These are phyloP conservation scores for Heteromurus nitidus DNA, from an alignment of 2,888 invertebrate species.

Conservation along the genomic window DNA sequence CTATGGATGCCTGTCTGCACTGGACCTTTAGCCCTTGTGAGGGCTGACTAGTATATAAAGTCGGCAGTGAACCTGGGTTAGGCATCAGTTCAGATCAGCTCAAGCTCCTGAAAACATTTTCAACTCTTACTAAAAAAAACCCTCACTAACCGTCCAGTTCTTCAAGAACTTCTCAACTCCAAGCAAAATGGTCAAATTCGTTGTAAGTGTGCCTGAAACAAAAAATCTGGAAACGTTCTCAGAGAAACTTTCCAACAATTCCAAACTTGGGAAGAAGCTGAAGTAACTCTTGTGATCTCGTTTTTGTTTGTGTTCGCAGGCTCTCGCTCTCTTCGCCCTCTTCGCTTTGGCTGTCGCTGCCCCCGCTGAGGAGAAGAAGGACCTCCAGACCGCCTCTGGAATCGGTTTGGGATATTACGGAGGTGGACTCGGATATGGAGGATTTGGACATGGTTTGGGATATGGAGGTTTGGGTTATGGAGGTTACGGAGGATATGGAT, in stretches of 20 bases:
- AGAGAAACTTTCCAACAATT: neutral
- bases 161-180: constrained; percentile 33
- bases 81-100: constrained; percentile 63
- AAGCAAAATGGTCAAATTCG: constrained; percentile 68
- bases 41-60: constrained; percentile 60
- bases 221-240: constrained; percentile 11
- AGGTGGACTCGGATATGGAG: constrained; percentile 29
- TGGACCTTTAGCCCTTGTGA: constrained; percentile 62
- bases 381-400: constrained; percentile 67
- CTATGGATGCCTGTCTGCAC: constrained; percentile 48
- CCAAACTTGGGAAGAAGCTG: neutral
- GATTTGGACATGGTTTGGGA: constrained; percentile 61
- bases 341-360: constrained; percentile 67
- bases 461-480: constrained; percentile 42
- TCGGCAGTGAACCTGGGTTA: constrained; percentile 35
- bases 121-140: constrained; percentile 26
- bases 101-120: constrained; percentile 59
- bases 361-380: constrained; percentile 66
- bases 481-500: constrained; percentile 35
- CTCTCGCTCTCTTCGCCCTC: constrained; percentile 67
- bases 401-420: constrained; percentile 59
- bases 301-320: constrained; percentile 53
- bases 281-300: constrained; percentile 1
- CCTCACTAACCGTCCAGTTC: constrained; percentile 33
- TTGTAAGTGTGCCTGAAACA: constrained; percentile 63